Percentiles rank a stretch among this genome's conserved stretches.
Evolutionary conservation across 2,113 vertebrate genomes (phyloP).

Genomic region (Chlorodrepanis virens): DNA sequence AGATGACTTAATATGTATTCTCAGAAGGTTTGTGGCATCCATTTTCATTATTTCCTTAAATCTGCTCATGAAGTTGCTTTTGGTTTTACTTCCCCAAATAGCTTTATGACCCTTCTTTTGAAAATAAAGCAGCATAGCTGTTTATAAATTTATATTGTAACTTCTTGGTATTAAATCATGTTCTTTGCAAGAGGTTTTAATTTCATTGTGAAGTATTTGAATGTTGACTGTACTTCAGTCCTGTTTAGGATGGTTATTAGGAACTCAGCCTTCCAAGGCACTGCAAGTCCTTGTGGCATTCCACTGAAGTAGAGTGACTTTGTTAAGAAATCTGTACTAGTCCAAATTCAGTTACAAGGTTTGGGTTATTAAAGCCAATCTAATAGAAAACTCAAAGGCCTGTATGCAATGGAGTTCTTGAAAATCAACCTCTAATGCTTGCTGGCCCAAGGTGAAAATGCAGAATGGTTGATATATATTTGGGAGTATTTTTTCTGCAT

Average conservation of each 20-base stretch:
- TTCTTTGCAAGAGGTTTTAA: neutral
- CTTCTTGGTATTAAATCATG: neutral
- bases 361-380: neutral
- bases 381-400: neutral
- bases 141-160: neutral
- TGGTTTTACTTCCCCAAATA: neutral
- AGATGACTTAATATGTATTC: neutral
- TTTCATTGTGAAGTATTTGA: neutral
- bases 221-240: neutral
- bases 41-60: conserved; percentile 18
- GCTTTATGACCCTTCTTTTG: neutral
- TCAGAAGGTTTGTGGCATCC: neutral
- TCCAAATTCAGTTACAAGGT: neutral
- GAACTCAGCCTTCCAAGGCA: neutral
- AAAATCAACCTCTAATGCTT: neutral
- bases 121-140: neutral
- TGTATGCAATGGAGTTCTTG: neutral
- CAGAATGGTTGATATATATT: neutral
- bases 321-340: neutral
- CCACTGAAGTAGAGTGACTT: neutral
- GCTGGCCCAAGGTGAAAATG: neutral
- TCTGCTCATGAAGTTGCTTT: neutral
- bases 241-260: neutral
- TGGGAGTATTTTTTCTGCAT: neutral
- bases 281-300: neutral